Evolutionary conservation across 2,888 invertebrate species (phyloP).

Genomic region (Reticulitermes lucifugus): DNA sequence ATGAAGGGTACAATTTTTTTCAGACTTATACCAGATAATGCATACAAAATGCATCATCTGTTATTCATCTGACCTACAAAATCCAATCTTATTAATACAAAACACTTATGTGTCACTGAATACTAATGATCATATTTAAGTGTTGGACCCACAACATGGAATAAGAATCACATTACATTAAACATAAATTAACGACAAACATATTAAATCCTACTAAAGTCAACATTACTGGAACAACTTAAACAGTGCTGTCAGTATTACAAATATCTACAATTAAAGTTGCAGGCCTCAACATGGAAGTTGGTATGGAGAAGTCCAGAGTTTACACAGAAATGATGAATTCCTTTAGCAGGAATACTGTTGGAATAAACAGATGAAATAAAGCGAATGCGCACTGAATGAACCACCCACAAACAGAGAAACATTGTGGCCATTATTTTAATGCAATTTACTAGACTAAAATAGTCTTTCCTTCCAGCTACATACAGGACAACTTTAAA

Average conservation of each 20-base stretch:
- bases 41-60: conserved; percentile 12
- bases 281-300: conserved; percentile 9
- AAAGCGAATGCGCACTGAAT: neutral
- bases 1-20: neutral
- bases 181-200: neutral
- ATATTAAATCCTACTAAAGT: neutral
- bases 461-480: no score
- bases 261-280: neutral
- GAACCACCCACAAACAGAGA: conserved; percentile 12
- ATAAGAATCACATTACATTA: neutral
- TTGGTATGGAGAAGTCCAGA: neutral
- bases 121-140: neutral
- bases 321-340: neutral
- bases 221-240: neutral
- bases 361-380: conserved; percentile 28
- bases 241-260: neutral
- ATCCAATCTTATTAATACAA: neutral
- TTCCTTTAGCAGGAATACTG: neutral
- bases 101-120: neutral
- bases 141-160: conserved; percentile 11
- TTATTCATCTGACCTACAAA: neutral
- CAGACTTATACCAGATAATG: neutral
- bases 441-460: neutral
- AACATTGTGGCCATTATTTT: neutral
- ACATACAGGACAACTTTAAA: no score